phyloP scores from a whole-genome alignment of 2,113 vertebrate species.

The Tupaia tana region DNA sequence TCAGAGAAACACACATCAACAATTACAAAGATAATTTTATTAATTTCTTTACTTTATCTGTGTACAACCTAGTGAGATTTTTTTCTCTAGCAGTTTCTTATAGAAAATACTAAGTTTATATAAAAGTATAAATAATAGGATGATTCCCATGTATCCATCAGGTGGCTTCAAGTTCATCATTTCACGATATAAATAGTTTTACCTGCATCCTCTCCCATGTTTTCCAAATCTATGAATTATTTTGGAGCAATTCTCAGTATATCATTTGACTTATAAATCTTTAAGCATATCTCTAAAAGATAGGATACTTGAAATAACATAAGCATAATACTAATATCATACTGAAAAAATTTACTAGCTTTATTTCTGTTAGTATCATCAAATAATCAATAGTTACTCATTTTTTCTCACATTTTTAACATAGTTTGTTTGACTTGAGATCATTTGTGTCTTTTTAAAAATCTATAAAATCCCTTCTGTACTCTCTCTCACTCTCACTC shows the following conservation, averaged over 20 bases:
- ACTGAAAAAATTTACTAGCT: background rate
- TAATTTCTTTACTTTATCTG: background rate
- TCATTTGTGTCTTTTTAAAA: background rate
- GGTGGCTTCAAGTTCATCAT: background rate
- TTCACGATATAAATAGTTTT: background rate
- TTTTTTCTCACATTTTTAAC: background rate
- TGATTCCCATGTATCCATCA: background rate
- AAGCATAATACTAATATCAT: background rate
- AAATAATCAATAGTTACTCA: background rate
- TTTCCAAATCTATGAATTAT: background rate
- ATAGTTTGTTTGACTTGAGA: background rate
- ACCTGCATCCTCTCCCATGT: background rate
- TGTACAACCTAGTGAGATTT: background rate
- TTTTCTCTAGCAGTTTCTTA: background rate
- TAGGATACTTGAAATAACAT: background rate
- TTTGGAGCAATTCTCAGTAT: background rate
- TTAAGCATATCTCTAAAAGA: background rate
- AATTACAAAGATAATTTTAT: background rate
- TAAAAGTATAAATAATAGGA: background rate
- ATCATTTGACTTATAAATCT: background rate
- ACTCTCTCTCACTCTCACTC: background rate
- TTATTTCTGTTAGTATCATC: slow-evolving; percentile 14
- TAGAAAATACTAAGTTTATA: background rate
- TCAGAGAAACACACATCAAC: background rate
- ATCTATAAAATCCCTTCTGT: background rate